A percentile compares a stretch with the other conserved stretches of the same genome.
These are phyloP conservation scores for Semaprochilodus insignis DNA, from an alignment of 2,797 vertebrate genomes.

Conservation along the genomic window DNA sequence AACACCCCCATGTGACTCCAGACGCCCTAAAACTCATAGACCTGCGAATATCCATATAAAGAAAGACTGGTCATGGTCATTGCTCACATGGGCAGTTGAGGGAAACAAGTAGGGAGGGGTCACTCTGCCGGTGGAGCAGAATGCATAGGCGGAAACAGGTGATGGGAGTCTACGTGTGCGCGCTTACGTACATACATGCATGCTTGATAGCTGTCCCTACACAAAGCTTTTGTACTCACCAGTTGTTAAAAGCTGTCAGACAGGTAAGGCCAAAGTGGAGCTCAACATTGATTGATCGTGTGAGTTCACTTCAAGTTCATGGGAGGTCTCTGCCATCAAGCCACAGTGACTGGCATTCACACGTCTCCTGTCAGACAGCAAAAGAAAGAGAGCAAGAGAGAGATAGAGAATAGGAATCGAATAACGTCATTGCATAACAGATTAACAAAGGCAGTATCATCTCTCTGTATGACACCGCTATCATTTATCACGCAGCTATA, in stretches of 20 bases:
- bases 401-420: conserved; percentile 39
- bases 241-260: conserved; percentile 77
- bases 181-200: conserved; percentile 50
- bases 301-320: conserved; percentile 81
- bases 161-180: background rate
- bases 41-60: conserved; percentile 24
- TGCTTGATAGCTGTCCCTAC: conserved; percentile 65
- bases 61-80: background rate
- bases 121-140: conserved; percentile 31
- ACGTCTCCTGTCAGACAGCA: conserved; percentile 47
- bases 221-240: conserved; percentile 56
- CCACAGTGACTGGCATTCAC: conserved; percentile 80
- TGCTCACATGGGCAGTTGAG: background rate
- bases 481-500: conserved; percentile 56
- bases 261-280: conserved; percentile 75
- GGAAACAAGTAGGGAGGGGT: background rate
- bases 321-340: conserved; percentile 78
- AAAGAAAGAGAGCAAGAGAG: conserved; percentile 34
- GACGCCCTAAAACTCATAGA: conserved; percentile 23
- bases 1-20: conserved; percentile 27
- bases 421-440: conserved; percentile 54
- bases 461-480: conserved; percentile 53
- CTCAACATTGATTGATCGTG: conserved; percentile 79
- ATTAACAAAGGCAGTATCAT: conserved; percentile 53
- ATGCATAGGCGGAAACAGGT: conserved; percentile 25